These are phyloP conservation scores for Araneus ventricosus DNA, from an alignment of 1,140 invertebrate genomes.

Conservation along the genomic window DNA sequence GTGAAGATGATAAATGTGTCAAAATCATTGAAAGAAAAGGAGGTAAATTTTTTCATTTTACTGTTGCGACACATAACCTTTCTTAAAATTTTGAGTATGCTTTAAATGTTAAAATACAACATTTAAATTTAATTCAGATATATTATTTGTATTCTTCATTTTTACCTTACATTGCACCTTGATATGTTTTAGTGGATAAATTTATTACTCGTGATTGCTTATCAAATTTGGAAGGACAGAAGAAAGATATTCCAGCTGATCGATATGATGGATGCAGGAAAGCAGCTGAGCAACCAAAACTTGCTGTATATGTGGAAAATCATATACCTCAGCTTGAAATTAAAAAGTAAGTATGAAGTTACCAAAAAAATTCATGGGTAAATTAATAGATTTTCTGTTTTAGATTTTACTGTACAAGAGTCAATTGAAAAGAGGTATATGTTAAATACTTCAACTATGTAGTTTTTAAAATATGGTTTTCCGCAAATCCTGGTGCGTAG, in stretches of 20 bases:
- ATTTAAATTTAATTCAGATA: no score
- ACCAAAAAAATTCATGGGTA: background rate
- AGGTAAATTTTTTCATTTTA: slow-evolving; percentile 82
- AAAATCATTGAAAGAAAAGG: slow-evolving; percentile 93
- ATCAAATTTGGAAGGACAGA: slow-evolving; percentile 87
- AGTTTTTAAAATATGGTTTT: background rate
- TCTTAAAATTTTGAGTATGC: no score
- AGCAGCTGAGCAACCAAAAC: slow-evolving; percentile 87
- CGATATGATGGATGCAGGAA: slow-evolving; percentile 93
- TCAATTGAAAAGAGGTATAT: background rate
- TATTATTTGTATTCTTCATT: no score
- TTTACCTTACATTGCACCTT: no score
- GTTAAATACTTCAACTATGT: background rate
- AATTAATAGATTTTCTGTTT: background rate
- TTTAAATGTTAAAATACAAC: no score
- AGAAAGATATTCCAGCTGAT: slow-evolving; percentile 94
- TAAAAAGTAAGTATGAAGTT: slow-evolving; percentile 83
- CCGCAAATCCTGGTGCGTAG: background rate
- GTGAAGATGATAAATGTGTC: slow-evolving; percentile 92
- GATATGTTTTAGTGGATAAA: slow-evolving; percentile 83
- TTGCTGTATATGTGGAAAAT: slow-evolving; percentile 93
- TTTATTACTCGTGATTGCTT: slow-evolving; percentile 92
- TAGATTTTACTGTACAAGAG: background rate
- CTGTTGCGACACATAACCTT: background rate
- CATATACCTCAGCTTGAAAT: slow-evolving; percentile 91